Conservation (phyloP, 2,113 vertebrate genomes). For the human region DNA sequence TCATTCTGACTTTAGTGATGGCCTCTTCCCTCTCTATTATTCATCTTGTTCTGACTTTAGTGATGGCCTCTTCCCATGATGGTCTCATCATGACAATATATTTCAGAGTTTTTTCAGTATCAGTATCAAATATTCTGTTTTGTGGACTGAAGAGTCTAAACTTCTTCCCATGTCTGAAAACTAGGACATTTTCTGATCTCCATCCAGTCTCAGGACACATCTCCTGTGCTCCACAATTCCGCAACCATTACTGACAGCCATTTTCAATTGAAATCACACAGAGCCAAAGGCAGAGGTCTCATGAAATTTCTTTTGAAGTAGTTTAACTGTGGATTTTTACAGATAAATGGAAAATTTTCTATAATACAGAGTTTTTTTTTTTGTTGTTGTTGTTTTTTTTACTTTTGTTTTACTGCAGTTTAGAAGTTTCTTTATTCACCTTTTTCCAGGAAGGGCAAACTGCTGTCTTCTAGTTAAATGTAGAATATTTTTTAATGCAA, state of each 20-base stretch:
- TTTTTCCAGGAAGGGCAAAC: constrained; percentile 30
- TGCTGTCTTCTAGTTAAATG: background rate
- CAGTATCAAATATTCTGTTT: background rate
- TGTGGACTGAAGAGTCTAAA: background rate
- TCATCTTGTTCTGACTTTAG: background rate
- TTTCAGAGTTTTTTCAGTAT: background rate
- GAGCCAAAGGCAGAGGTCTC: constrained; percentile 66
- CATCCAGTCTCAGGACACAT: background rate
- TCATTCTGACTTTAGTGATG: background rate
- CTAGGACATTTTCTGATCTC: background rate
- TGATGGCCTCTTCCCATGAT: background rate
- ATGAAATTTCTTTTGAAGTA: constrained; percentile 83
- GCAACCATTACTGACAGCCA: constrained; percentile 35
- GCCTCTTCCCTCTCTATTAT: background rate
- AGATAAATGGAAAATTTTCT: constrained; percentile 51
- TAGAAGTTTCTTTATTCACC: constrained; percentile 26
- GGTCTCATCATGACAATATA: background rate
- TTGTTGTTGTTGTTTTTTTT: background rate
- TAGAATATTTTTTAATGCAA: background rate
- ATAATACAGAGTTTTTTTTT: background rate
- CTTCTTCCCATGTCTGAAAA: constrained; percentile 40
- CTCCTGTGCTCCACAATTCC: background rate
- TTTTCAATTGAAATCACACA: constrained; percentile 75
- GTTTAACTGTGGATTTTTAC: constrained; percentile 62
- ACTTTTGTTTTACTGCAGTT: background rate